A percentile compares a stretch with the other conserved stretches of the same genome.
Evolutionary conservation across 2,888 invertebrate species (phyloP).

Genomic region (Dorcus parallelipipedus): DNA sequence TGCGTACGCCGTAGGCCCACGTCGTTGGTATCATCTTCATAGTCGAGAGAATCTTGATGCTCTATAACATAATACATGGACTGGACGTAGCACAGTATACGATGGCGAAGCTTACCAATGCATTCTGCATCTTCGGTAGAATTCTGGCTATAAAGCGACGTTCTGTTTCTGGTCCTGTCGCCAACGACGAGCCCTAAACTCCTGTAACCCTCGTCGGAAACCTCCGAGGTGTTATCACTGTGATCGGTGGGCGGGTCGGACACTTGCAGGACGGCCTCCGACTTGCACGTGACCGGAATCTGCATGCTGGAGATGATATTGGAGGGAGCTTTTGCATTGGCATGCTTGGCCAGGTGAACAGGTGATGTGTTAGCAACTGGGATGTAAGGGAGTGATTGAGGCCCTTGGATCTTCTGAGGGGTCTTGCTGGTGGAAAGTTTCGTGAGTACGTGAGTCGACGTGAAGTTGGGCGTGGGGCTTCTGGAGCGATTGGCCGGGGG

Average conservation of each 20-base stretch:
- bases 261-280: slow-evolving; percentile 45
- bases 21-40: slow-evolving; percentile 63
- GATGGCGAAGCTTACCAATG: slow-evolving; percentile 55
- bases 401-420: slow-evolving; percentile 18
- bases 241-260: slow-evolving; percentile 48
- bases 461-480: slow-evolving; percentile 55
- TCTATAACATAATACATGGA: slow-evolving; percentile 45
- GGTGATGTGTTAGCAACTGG: slow-evolving; percentile 27
- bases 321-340: slow-evolving; percentile 3
- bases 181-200: slow-evolving; percentile 69
- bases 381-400: slow-evolving; percentile 21
- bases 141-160: slow-evolving; percentile 68
- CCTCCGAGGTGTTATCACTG: slow-evolving; percentile 79
- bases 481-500: slow-evolving; percentile 45
- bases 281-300: slow-evolving; percentile 48
- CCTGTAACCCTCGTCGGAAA: slow-evolving; percentile 81
- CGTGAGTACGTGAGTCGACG: slow-evolving; percentile 49
- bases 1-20: slow-evolving; percentile 71
- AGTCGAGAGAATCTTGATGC: slow-evolving; percentile 60
- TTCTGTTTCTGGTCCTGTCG: slow-evolving; percentile 53
- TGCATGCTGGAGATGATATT: slow-evolving; percentile 49
- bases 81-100: not conserved
- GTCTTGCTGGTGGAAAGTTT: slow-evolving; percentile 35
- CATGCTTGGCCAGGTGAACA: slow-evolving; percentile 8
- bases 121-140: slow-evolving; percentile 71